A percentile compares a stretch with the other conserved stretches of the same genome.
Conservation (phyloP, 2,113 vertebrate species). For the Leucopsar rothschildi region DNA sequence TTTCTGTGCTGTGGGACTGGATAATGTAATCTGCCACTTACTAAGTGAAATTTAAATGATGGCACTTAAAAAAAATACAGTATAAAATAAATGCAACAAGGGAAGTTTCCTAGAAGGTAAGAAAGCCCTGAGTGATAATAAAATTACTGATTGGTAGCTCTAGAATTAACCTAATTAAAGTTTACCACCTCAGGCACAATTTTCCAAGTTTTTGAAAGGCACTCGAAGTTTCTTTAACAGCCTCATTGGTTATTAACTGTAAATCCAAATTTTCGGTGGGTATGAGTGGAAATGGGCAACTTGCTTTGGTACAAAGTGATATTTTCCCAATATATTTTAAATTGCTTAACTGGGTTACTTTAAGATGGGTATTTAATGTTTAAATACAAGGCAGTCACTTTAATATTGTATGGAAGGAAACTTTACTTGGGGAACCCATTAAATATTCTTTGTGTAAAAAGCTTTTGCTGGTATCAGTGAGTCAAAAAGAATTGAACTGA, state of each 20-base stretch:
- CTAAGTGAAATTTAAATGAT: slow-evolving; percentile 84
- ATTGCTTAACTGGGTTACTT: slow-evolving; percentile 46
- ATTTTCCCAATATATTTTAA: slow-evolving; percentile 55
- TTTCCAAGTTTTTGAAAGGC: slow-evolving; percentile 78
- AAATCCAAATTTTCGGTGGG: slow-evolving; percentile 71
- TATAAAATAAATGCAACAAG: slow-evolving; percentile 73
- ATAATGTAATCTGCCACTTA: slow-evolving; percentile 82
- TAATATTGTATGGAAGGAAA: slow-evolving; percentile 54
- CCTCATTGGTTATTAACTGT: slow-evolving; percentile 63
- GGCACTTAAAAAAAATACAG: slow-evolving; percentile 78
- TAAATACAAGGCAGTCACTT: slow-evolving; percentile 49
- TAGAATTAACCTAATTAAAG: slow-evolving; percentile 78
- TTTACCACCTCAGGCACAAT: slow-evolving; percentile 78
- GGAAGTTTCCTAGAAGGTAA: slow-evolving; percentile 73
- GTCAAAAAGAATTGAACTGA: background rate
- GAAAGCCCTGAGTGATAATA: slow-evolving; percentile 82
- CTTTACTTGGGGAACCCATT: slow-evolving; percentile 34
- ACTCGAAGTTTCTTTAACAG: slow-evolving; percentile 77
- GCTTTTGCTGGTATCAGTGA: background rate
- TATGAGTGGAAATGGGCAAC: slow-evolving; percentile 68
- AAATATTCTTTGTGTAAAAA: slow-evolving; percentile 2
- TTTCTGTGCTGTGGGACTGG: slow-evolving; percentile 81
- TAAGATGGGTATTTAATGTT: slow-evolving; percentile 48
- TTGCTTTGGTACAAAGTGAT: slow-evolving; percentile 76
- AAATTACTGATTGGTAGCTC: slow-evolving; percentile 77